Evolutionary conservation across 2,113 vertebrate genomes (phyloP).

Genomic region (Gobio gobio): DNA sequence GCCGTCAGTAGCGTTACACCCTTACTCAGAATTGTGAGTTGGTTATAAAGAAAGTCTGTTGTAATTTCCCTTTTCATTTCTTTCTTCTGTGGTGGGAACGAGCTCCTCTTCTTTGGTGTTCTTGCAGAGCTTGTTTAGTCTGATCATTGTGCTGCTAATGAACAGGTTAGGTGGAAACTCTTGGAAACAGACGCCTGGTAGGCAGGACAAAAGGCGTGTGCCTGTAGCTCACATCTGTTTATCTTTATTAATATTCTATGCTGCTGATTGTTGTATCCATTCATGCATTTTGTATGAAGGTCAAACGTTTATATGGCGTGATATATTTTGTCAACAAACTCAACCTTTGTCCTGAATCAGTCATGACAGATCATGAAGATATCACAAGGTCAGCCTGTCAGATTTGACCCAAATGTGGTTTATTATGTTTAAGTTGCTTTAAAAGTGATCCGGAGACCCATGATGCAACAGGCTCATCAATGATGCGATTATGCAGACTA

Average conservation of each 20-base stretch:
- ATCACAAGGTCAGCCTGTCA: background rate
- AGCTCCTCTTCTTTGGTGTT: background rate
- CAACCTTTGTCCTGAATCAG: slow-evolving; percentile 1
- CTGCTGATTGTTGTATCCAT: background rate
- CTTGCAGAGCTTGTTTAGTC: background rate
- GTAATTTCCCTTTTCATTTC: too few relatives aligned
- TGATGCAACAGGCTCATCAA: background rate
- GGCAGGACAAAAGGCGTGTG: background rate
- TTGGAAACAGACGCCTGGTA: background rate
- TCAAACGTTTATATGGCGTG: background rate
- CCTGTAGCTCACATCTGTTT: background rate
- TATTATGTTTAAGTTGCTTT: background rate
- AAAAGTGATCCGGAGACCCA: background rate
- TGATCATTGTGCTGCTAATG: background rate
- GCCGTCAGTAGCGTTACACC: too few relatives aligned
- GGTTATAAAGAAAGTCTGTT: too few relatives aligned
- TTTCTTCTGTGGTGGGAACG: too few relatives aligned
- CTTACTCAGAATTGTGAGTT: too few relatives aligned
- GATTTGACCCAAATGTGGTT: background rate
- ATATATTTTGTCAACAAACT: slow-evolving; percentile 19
- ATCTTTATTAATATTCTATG: background rate
- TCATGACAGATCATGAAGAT: background rate
- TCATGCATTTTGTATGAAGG: background rate
- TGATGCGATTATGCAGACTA: too few relatives aligned
- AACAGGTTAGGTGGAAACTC: background rate